phyloP scores from a whole-genome alignment of 1,140 invertebrate genomes.

The Pissodes strobi region DNA sequence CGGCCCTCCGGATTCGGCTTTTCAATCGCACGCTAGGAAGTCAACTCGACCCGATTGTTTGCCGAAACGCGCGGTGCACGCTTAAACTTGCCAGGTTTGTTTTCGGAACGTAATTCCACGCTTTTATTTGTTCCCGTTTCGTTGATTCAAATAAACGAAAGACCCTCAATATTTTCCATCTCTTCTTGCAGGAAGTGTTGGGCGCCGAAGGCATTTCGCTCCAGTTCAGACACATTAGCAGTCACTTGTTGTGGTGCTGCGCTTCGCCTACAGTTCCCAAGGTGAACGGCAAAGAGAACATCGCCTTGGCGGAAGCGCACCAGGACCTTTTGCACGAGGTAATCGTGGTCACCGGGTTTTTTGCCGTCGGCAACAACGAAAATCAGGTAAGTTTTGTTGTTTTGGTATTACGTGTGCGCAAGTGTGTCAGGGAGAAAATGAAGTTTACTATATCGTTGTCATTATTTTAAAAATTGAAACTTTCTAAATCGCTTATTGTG shows the following conservation, averaged over 20 bases:
- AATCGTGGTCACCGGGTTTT: conserved; percentile 79
- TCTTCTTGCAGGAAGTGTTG: conserved; percentile 75
- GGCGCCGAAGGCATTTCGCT: conserved; percentile 83
- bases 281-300: conserved; percentile 52
- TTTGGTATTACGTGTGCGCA: background rate
- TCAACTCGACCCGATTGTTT: conserved; percentile 4
- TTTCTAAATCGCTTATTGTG: too few relatives aligned
- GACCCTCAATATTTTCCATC: too few relatives aligned
- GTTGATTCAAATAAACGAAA: too few relatives aligned
- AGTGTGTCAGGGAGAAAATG: background rate
- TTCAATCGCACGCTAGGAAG: conserved; percentile 7
- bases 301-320: conserved; percentile 45
- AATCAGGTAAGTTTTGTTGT: conserved; percentile 74
- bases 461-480: too few relatives aligned
- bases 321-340: conserved; percentile 71
- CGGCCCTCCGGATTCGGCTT: conserved; percentile 17
- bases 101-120: too few relatives aligned
- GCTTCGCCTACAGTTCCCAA: conserved; percentile 59
- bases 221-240: conserved; percentile 86
- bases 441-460: too few relatives aligned
- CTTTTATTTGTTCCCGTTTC: too few relatives aligned
- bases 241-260: conserved; percentile 82
- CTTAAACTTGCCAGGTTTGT: too few relatives aligned
- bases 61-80: too few relatives aligned
- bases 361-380: conserved; percentile 76